phyloP scores from a whole-genome alignment of 2,888 invertebrate species.

The Pollenia griseotomentosa region DNA sequence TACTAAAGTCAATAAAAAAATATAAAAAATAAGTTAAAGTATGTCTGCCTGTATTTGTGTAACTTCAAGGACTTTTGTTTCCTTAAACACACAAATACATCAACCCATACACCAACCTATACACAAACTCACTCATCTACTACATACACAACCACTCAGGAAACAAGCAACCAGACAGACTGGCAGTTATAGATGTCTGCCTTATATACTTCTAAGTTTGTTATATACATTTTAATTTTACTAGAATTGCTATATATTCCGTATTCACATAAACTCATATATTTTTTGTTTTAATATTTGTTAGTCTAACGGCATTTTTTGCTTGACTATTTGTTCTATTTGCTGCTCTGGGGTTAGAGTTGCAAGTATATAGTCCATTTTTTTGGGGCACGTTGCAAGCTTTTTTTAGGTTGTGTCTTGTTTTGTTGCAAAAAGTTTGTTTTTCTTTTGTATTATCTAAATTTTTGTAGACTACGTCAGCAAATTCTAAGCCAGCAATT shows the following conservation, averaged over 20 bases:
- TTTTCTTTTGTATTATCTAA: not conserved
- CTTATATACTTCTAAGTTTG: slow-evolving; percentile 36
- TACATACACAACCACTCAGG: slow-evolving; percentile 25
- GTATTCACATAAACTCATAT: not conserved
- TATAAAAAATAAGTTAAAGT: slow-evolving; percentile 33
- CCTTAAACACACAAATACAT: slow-evolving; percentile 43
- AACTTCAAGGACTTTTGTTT: slow-evolving; percentile 74
- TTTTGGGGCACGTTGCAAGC: slow-evolving; percentile 37
- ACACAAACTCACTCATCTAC: not conserved
- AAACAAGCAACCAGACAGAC: slow-evolving; percentile 47
- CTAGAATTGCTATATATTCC: not conserved
- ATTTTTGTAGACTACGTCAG: slow-evolving; percentile 23
- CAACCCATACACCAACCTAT: not conserved
- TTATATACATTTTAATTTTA: slow-evolving; percentile 23
- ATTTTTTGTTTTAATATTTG: slow-evolving; percentile 27
- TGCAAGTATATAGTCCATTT: slow-evolving; percentile 7
- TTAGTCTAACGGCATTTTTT: slow-evolving; percentile 29
- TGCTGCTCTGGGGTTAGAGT: slow-evolving; percentile 1
- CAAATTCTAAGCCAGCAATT: not conserved
- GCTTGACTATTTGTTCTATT: slow-evolving; percentile 1
- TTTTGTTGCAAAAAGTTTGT: slow-evolving; percentile 26
- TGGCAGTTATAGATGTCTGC: slow-evolving; percentile 51
- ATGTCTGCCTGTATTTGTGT: slow-evolving; percentile 53
- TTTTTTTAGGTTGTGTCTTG: slow-evolving; percentile 9
- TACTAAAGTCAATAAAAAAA: slow-evolving; percentile 36